Evolutionary conservation across 2,797 vertebrate species (phyloP).

Genomic region (Amblyopsis hoosieri): DNA sequence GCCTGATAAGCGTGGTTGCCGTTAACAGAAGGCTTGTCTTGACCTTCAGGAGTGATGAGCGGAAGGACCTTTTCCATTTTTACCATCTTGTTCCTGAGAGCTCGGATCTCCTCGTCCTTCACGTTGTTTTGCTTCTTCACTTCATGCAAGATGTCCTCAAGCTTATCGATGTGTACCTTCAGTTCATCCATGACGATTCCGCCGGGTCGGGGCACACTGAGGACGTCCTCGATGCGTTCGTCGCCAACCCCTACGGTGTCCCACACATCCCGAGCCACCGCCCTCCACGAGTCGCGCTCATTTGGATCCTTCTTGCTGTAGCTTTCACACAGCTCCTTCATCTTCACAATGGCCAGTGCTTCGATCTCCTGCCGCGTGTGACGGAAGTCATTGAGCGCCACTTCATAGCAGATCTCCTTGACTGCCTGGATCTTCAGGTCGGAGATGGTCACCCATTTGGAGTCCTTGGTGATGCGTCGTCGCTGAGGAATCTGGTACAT

Average conservation of each 20-base stretch:
- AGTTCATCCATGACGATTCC: conserved; percentile 90
- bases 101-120: conserved; percentile 97
- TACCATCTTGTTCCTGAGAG: conserved; percentile 94
- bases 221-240: conserved; percentile 90
- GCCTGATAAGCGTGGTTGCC: neutral
- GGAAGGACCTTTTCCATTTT: conserved; percentile 99
- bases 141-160: conserved; percentile 96
- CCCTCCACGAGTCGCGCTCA: conserved; percentile 96
- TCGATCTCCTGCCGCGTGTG: conserved; percentile 98
- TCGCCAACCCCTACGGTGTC: conserved; percentile 97
- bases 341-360: conserved; percentile 96
- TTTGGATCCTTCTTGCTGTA: conserved; percentile 98
- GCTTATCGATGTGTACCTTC: conserved; percentile 95
- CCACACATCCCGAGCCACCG: conserved; percentile 97
- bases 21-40: conserved; percentile 47
- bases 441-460: conserved; percentile 98
- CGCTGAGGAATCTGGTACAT: conserved; percentile 98
- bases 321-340: conserved; percentile 96
- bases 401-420: conserved; percentile 99
- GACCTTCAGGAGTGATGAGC: conserved; percentile 80
- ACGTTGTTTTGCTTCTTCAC: conserved; percentile 98
- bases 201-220: conserved; percentile 79
- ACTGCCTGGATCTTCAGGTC: conserved; percentile 99
- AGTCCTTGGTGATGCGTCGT: conserved; percentile 96
- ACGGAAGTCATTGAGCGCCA: conserved; percentile 96